Evolutionary conservation across 2,888 invertebrate genomes (phyloP), one percentile per base, ranked within the genome.

Genomic region (Dermolepida albohirtum): DNA sequence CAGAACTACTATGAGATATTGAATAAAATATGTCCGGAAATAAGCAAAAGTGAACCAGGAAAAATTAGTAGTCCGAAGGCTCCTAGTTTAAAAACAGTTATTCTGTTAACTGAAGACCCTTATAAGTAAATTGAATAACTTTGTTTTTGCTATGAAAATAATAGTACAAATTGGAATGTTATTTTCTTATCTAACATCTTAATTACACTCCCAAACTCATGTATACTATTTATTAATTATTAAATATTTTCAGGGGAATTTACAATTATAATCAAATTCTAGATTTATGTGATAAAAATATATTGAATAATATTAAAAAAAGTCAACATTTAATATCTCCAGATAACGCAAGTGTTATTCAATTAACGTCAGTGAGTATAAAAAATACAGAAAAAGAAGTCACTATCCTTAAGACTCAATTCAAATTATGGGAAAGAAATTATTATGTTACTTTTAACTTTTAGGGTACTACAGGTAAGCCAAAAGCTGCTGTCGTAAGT

Each of bases 401-500:
- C n/a, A n/a, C n/a, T 22, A 22, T 22, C 4, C 22, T 22, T 22
- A 22, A 22, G 1, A 22, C 2, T 22, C 22, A 22, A 4, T 22
- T 22, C 22, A 2, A 22, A n/a, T n/a, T n/a, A n/a, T n/a, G n/a
- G n/a, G n/a, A n/a, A 22, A 4, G 4, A 22, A 22, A 22, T 22
- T 22, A 22, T n/a, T 22, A 22, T 22, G 1, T 22, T 2, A 44
- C 43, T 34, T 34, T 14, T 34, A 68, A 64, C 34, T 74, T 78
- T 77, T 65, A 83, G 83, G 83, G 83, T 51, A 83, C 83, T 2
- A 83, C 95, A 0, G 88, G 87, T 0, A 77, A 83, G 43, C 93
- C 95, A 0, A 96, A 96, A 81, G 95, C 92, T 1, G 88, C 91
- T 0, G 79, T 89, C 0, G 76, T 93, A 0, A 88, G 89, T 1